Evolutionary conservation across 2,113 vertebrate genomes (phyloP), one percentile per base, ranked within the genome.

Genomic region (Eclectus roratus): DNA sequence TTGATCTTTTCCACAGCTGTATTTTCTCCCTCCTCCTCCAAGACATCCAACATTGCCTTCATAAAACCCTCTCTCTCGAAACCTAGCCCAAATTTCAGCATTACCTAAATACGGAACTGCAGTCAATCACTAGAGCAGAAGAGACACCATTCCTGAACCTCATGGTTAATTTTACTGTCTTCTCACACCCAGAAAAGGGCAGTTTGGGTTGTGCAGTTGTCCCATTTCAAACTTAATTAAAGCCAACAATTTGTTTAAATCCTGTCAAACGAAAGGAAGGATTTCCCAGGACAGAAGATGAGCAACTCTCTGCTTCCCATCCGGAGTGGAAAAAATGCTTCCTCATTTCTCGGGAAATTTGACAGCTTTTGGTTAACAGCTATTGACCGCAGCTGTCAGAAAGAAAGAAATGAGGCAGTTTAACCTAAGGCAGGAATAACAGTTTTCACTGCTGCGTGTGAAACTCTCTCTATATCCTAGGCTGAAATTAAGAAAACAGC

Each of bases 301-400:
- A 91, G 82, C 80, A 94, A 85, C 61, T 92, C 55, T 85, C 79
- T 24, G 2, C 66, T 93, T 72, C 80, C 91, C 61, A 85, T 94
- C 61, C 60, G 10, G 58, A 84, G 88, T 74, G 56, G n/a, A 79
- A 91, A 92, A 96, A 95, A 80, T 31, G 88, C 80, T 93, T 96
- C 41, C 37, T 96, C 86, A 81, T 82, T 93, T 85, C 93, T 88
- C 43, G 66, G 81, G 50, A 79, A 94, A 93, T 94, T 39, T 97
- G 96, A 97, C 97, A 97, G 94, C 66, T 94, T 94, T 97, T 91
- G 94, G 94, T 93, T 94, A 96, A 91, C 95, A 96, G 91, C 88
- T 93, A 91, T 94, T 94, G 96, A 95, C 93, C 35, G 3, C 64
- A 94, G 89, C 95, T 97, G 96, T 97, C 96, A 97, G 84, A 93